Conservation (phyloP, 2,888 invertebrate genomes). For the Rhingia campestris region DNA sequence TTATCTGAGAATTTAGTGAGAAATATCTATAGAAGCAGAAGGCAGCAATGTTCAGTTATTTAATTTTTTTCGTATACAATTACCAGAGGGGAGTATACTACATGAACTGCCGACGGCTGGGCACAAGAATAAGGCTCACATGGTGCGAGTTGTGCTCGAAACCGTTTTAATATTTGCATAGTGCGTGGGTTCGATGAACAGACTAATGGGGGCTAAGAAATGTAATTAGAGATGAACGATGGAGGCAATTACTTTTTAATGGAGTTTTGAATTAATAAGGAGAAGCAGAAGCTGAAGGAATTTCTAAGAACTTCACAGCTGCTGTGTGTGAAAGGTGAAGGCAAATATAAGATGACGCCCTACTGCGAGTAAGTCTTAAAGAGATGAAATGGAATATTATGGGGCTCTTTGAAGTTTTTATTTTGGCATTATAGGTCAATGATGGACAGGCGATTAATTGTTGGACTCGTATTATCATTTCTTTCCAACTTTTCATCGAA, state of each 20-base stretch:
- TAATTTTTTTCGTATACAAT: conserved; percentile 7
- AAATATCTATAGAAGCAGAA: conserved; percentile 10
- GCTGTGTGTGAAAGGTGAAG: neutral
- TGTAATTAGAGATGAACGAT: conserved; percentile 6
- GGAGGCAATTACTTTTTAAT: conserved; percentile 18
- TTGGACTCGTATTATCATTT: too few relatives aligned
- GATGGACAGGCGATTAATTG: too few relatives aligned
- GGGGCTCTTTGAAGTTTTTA: too few relatives aligned
- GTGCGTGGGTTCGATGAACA: conserved; percentile 12
- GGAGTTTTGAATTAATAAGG: neutral
- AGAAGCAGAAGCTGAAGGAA: neutral
- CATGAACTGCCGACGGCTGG: neutral
- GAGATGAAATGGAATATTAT: too few relatives aligned
- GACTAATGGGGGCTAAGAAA: conserved; percentile 18
- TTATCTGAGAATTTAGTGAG: conserved; percentile 4
- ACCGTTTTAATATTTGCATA: conserved; percentile 16
- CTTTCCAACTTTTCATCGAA: too few relatives aligned
- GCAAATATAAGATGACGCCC: neutral
- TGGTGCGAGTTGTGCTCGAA: neutral
- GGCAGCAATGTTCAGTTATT: conserved; percentile 1
- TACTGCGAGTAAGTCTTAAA: too few relatives aligned
- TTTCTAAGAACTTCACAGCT: neutral
- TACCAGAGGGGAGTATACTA: neutral
- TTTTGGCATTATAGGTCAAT: too few relatives aligned
- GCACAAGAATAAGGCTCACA: neutral